Percentiles rank a stretch among this genome's conserved stretches.
These are phyloP conservation scores for Mycteria americana DNA, from an alignment of 2,797 vertebrate species.

Conservation along the genomic window DNA sequence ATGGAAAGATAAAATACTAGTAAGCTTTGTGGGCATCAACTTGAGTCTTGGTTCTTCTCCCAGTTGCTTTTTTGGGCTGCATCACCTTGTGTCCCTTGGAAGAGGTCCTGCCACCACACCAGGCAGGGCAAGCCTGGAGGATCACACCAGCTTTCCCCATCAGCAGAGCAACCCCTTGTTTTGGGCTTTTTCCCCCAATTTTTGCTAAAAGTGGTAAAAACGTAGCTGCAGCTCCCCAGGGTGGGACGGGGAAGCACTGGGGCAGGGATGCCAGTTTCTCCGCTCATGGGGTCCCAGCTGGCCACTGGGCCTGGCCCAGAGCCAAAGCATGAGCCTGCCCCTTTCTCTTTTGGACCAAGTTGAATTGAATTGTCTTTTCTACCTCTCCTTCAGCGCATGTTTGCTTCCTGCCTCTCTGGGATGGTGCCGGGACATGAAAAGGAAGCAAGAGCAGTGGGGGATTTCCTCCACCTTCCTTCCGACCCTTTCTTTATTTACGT, in stretches of 20 bases:
- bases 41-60: neutral
- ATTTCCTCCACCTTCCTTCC: constrained; percentile 2
- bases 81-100: neutral
- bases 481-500: neutral
- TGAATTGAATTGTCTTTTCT: constrained; percentile 21
- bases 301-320: neutral
- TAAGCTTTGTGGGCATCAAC: neutral
- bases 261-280: neutral
- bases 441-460: neutral
- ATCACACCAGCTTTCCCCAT: neutral
- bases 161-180: neutral
- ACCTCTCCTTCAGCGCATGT: neutral
- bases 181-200: neutral
- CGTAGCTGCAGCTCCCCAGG: fast-evolving
- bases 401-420: neutral
- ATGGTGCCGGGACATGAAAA: neutral
- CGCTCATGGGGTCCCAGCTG: neutral
- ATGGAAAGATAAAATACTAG: neutral
- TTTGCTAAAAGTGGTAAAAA: neutral
- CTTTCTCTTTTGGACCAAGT: neutral
- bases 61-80: neutral
- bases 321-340: neutral
- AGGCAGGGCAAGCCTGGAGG: neutral
- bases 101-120: neutral
- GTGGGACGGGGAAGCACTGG: neutral